Base-by-base conservation (phyloP, 2,113 vertebrate genomes). In the Phaethon lepturus region DNA sequence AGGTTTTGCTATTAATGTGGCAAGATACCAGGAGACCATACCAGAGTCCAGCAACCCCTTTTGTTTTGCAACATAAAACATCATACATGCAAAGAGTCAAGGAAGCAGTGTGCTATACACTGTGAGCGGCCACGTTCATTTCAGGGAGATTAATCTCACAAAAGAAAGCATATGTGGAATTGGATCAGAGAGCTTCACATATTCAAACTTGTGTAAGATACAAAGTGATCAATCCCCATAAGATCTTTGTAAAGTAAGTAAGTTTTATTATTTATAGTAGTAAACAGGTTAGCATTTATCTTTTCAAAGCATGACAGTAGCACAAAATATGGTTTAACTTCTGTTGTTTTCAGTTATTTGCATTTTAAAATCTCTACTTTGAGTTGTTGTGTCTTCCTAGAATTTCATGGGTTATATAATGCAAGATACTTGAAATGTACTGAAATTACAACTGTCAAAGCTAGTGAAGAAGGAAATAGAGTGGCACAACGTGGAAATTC, bases 91-190 rank as follows among this genome's bases (percentile, higher is more conserved):
- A 80, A 84, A 47, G 63, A 82, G 42, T 38, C 73, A 86, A 80
- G 74, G 53, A 74, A 83, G 75, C 72, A 69, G 71, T 93, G 90
- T 86, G 49, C n/a, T 72, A 1, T 76, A 18, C 2, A 14, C 59
- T 71, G n/a, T 35, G 91, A 94, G 75, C 82, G 94, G 94, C 79
- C 90, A 79, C 55, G 13, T 93, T 63, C 28, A 35, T 90, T 95
- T 95, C 83, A 55, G 71, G 63, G 58, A 95, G 71, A 66, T 66
- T 77, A 92, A 80, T 93, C 82, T 90, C 75, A 50, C 42, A 67
- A 47, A 92, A 72, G 68, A 86, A 90, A 92, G 38, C 79, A 56
- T 84, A 88, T 77, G 75, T 83, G 72, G 59, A 97, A 94, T 2
- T 93, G 90, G 79, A 87, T 91, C 87, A 93, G 66, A 95, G 81